These are phyloP conservation scores for Lasiommata megera DNA, from an alignment of 2,888 invertebrate genomes.

Conservation along the genomic window DNA sequence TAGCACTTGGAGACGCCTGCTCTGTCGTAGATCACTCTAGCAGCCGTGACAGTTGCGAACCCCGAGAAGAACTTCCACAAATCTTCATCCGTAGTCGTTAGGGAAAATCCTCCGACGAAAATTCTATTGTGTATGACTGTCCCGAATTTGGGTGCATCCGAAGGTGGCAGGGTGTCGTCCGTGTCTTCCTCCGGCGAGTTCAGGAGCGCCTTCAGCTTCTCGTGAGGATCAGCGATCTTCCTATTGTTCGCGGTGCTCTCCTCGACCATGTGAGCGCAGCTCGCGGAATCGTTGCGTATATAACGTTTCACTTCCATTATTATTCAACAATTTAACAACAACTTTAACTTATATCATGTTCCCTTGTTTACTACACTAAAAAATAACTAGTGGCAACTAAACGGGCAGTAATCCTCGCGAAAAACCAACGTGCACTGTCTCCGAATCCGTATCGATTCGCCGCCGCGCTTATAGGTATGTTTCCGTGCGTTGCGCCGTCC, in stretches of 20 bases:
- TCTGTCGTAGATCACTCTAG: conserved; percentile 96
- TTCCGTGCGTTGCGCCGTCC: conserved; percentile 56
- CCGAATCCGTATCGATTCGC: conserved; percentile 48
- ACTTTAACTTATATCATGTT: conserved; percentile 60
- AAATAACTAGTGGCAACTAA: conserved; percentile 65
- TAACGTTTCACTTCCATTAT: conserved; percentile 73
- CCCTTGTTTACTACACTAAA: conserved; percentile 76
- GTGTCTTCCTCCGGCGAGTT: conserved; percentile 72
- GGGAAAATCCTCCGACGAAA: conserved; percentile 97
- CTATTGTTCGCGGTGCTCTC: conserved; percentile 63
- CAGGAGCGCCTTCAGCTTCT: conserved; percentile 68
- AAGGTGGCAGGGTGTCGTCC: conserved; percentile 68
- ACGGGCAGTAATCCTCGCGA: conserved; percentile 55
- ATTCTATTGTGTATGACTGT: conserved; percentile 96
- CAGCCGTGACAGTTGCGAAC: conserved; percentile 94
- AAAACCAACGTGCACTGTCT: conserved; percentile 59
- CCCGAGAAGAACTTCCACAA: conserved; percentile 94
- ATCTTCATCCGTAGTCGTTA: conserved; percentile 96
- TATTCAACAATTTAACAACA: conserved; percentile 39
- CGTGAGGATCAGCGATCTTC: conserved; percentile 69
- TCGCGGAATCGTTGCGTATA: conserved; percentile 73
- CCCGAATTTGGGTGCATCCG: conserved; percentile 83
- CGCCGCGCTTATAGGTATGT: conserved; percentile 43
- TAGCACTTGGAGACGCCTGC: conserved; percentile 97
- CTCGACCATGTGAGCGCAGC: conserved; percentile 75